Evolutionary conservation across 2,797 vertebrate species (phyloP), one percentile per base, ranked within the genome.

Genomic region (Lepus oiostolus): DNA sequence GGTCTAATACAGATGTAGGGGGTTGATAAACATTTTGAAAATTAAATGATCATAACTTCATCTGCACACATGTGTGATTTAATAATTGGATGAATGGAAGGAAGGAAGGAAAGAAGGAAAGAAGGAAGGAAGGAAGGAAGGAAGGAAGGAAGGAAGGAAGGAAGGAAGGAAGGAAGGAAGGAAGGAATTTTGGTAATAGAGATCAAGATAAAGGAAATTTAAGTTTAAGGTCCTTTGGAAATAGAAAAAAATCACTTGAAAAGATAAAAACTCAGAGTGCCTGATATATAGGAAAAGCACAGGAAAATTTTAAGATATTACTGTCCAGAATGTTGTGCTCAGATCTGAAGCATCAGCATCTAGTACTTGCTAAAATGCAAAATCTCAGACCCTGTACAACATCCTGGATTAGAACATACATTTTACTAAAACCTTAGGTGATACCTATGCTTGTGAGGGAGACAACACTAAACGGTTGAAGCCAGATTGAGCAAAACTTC

Each of bases 21-120:
- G 71, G 5, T 67, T 77, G 7, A 71, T 58, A 85, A 83, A 83
- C 8, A 80, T 72, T 74, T 87, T 95, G 26, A 58, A 82, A 7
- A 85, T 85, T 16, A 85, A 92, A 70, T 86, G 16, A 87, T 62
- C 58, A 76, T 65, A 80, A 91, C 65, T 38, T 2, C 2, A 76
- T 17, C 68, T 50, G 26, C 38, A 4, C 26, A 38, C 13, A 70
- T n/a, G 68, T 54, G 16, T 3, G 35, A 32, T 26, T 72, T 12
- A 60, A 52, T 65, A 84, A 65, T 26, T 82, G 19, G 8, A 50
- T 90, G 21, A 30, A 32, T 76, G 19, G 63, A 38, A 75, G 62
- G 2, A 47, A 68, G 3, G 38, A 12, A 75, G 22, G 24, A 32
- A 42, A 7, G 42, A 42, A 42, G 42, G 42, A 42, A 42, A 1